Base-by-base conservation (phyloP, 92 coral and sea anemone species). In the Actinostola sp. region DNA sequence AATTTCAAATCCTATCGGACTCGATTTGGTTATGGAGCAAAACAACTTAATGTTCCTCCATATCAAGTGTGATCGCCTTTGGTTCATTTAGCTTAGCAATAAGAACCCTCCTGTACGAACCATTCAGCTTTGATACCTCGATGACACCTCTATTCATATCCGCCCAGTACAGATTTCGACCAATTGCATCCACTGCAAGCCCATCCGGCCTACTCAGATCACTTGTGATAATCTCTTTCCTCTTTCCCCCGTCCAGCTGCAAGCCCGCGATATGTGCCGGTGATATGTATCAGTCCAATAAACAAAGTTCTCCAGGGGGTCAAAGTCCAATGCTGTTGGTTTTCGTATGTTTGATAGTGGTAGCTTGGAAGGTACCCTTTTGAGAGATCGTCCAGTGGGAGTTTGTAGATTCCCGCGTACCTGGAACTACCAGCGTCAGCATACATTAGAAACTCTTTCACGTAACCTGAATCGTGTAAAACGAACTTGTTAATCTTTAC, bases 101-200 rank as follows among this genome's bases (percentile, higher is more conserved):
- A n/a, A 93, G 51, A 38, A 83, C 71, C 55, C 64, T 62, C 32
- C 81, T 78, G 3, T 17, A 78, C 26, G 75, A 79, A 12, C 89
- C 89, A 50, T 84, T 71, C 12, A 84, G 71, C 41, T 72, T 54
- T 1, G 84, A 55, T 15, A 81, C 80, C 64, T 70, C 74, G 19
- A 84, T 66, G 21, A 72, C 64, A 38, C 63, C 74, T 41, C 72
- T 49, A 43, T 34, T 63, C 36, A 16, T 48, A 50, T 84, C 89
- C 34, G 76, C 48, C 89, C 89, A 84, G 69, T 84, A 84, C 27
- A 74, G 70, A 74, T 74, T 74, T 13, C 80, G 70, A 31, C 80
- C 80, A 45, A 62, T 46, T 5, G 10, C 50, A 84, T 84, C 89
- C 28, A 84, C 75, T 5, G 89, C 84, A n/a, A 84, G 31, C n/a